These are phyloP conservation scores for Branchinecta sandiegonensis DNA, from an alignment of 2,888 invertebrate species.

Conservation along the genomic window DNA sequence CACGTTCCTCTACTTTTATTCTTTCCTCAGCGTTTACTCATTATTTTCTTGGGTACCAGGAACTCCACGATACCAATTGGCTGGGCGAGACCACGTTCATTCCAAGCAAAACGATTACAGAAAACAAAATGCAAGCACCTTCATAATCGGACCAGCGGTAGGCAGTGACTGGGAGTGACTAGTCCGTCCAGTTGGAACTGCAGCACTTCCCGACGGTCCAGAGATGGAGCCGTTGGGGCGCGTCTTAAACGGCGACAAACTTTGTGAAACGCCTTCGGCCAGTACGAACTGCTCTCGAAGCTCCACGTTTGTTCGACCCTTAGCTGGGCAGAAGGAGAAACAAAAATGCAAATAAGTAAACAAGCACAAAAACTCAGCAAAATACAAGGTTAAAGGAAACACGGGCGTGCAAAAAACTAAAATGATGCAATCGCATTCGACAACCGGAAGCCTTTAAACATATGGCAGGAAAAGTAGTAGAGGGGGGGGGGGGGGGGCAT, in stretches of 20 bases:
- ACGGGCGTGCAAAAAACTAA: slow-evolving; percentile 28
- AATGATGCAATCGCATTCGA: slow-evolving; percentile 19
- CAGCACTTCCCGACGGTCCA: slow-evolving; percentile 32
- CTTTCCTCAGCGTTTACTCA: too few species aligned
- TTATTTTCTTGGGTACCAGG: too few species aligned
- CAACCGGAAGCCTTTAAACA: background rate
- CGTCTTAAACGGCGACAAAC: slow-evolving; percentile 95
- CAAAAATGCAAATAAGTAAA: slow-evolving; percentile 27
- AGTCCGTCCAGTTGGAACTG: slow-evolving; percentile 19
- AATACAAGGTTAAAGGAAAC: slow-evolving; percentile 22
- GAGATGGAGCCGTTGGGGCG: slow-evolving; percentile 55
- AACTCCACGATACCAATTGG: too few species aligned
- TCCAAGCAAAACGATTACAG: slow-evolving; percentile 10
- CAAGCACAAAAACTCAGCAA: slow-evolving; percentile 25
- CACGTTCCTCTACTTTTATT: too few species aligned
- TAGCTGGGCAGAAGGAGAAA: slow-evolving; percentile 50
- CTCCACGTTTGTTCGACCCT: slow-evolving; percentile 99
- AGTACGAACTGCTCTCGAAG: slow-evolving; percentile 97
- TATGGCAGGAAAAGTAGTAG: slow-evolving; percentile 26
- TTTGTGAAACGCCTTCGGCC: slow-evolving; percentile 95
- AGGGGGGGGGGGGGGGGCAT: slow-evolving; percentile 20
- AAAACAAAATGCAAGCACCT: slow-evolving; percentile 47
- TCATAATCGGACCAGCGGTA: slow-evolving; percentile 80
- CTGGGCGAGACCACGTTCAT: background rate
- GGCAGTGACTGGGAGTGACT: slow-evolving; percentile 23